Evolutionary conservation across 1,140 invertebrate genomes (phyloP).

Genomic region (Drosophila saltans): DNA sequence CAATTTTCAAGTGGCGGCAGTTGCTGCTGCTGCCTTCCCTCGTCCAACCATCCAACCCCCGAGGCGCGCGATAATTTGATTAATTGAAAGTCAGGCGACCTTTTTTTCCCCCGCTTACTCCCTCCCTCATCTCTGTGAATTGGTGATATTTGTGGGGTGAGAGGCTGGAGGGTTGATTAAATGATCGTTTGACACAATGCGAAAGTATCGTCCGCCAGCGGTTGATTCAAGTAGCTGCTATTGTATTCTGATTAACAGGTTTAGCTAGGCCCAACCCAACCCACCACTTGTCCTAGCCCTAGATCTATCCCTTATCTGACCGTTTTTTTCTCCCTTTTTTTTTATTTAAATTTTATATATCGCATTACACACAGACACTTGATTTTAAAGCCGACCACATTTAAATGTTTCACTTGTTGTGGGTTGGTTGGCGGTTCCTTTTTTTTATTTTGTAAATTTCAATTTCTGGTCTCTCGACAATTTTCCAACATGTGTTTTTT

Average conservation of each 20-base stretch:
- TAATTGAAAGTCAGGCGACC: constrained; percentile 77
- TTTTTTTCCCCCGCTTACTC: constrained; percentile 45
- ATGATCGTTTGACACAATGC: constrained; percentile 50
- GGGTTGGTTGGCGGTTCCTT: constrained; percentile 15
- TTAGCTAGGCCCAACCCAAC: constrained; percentile 59
- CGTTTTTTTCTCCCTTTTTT: constrained; percentile 41
- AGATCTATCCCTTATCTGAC: constrained; percentile 46
- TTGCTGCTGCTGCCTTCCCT: background rate
- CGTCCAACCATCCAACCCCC: constrained; percentile 30
- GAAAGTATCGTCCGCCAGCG: constrained; percentile 26
- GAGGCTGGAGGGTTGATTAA: constrained; percentile 52
- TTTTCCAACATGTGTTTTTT: constrained; percentile 76
- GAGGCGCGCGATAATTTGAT: constrained; percentile 74
- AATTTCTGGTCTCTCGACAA: constrained; percentile 59
- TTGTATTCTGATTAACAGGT: constrained; percentile 76
- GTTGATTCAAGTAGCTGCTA: constrained; percentile 65
- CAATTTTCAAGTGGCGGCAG: constrained; percentile 53
- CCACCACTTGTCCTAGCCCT: constrained; percentile 32
- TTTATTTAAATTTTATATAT: constrained; percentile 70
- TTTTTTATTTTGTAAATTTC: constrained; percentile 9
- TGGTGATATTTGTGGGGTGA: constrained; percentile 17
- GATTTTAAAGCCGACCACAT: constrained; percentile 66
- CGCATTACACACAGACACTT: constrained; percentile 78
- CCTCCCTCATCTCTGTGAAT: background rate
- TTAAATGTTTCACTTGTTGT: constrained; percentile 73